These are phyloP conservation scores for Habroteleia sp. DNA, from an alignment of 2,888 invertebrate genomes.

Conservation along the genomic window DNA sequence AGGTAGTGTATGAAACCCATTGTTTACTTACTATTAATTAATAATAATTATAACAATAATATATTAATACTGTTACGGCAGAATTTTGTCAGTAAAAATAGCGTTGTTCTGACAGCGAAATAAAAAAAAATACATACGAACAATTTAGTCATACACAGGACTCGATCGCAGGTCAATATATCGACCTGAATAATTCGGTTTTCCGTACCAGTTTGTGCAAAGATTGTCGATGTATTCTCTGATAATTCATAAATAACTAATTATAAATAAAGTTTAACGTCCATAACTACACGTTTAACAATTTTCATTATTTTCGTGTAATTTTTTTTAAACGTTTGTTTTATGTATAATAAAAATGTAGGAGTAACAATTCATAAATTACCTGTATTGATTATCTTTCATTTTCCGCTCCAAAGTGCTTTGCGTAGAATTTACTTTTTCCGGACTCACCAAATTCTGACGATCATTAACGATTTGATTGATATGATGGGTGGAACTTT, in stretches of 20 bases:
- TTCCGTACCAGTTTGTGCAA: conserved; percentile 55
- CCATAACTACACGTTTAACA: conserved; percentile 2
- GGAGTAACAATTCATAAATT: conserved; percentile 1
- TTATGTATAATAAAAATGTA: background rate
- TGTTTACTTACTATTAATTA: conserved; percentile 12
- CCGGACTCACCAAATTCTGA: conserved; percentile 74
- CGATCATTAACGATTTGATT: conserved; percentile 71
- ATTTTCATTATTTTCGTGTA: conserved; percentile 6
- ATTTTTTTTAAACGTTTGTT: no score
- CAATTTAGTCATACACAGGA: conserved; percentile 42
- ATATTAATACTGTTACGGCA: conserved; percentile 45
- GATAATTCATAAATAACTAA: conserved; percentile 38
- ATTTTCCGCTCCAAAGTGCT: conserved; percentile 75
- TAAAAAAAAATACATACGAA: conserved; percentile 53
- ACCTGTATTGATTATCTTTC: conserved; percentile 71
- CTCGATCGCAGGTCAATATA: conserved; percentile 48
- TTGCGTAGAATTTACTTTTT: conserved; percentile 77
- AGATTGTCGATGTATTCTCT: conserved; percentile 61
- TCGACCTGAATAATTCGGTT: conserved; percentile 52
- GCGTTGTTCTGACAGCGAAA: conserved; percentile 31
- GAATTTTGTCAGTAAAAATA: conserved; percentile 20
- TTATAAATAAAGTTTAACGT: conserved; percentile 9
- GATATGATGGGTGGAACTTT: conserved; percentile 68
- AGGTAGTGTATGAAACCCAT: conserved; percentile 20
- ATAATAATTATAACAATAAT: conserved; percentile 12